Conservation (phyloP, 2,888 invertebrate species). For the Tenthredo notha region DNA sequence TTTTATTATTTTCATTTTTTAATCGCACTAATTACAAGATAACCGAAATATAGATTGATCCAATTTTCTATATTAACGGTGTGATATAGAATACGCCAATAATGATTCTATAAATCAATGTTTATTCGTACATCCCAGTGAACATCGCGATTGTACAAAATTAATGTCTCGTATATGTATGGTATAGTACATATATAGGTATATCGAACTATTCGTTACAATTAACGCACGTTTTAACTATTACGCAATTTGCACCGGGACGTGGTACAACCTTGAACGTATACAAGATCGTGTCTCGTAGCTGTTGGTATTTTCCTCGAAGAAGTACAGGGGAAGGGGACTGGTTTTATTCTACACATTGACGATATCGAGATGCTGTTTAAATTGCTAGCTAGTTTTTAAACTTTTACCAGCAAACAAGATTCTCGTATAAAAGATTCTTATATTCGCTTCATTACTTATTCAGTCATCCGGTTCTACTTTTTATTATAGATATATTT, state of each 20-base stretch:
- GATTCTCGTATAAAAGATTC: not conserved
- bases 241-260: slow-evolving; percentile 47
- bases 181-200: not conserved
- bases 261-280: slow-evolving; percentile 43
- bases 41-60: not conserved
- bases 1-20: not conserved
- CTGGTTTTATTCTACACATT: slow-evolving; percentile 20
- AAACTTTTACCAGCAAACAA: not conserved
- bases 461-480: not conserved
- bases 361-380: not conserved
- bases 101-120: not conserved
- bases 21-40: not conserved
- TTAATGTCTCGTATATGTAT: not conserved
- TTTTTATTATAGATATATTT: not conserved
- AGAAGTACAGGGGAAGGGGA: not conserved
- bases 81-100: not conserved
- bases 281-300: slow-evolving; percentile 1
- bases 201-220: slow-evolving; percentile 40
- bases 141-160: not conserved
- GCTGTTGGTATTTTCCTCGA: not conserved
- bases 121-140: not conserved
- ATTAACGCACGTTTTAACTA: slow-evolving; percentile 33
- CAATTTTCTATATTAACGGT: not conserved
- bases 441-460: not conserved
- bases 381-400: not conserved